phyloP scores from a whole-genome alignment of 2,888 invertebrate species.

The Brenthis ino region DNA sequence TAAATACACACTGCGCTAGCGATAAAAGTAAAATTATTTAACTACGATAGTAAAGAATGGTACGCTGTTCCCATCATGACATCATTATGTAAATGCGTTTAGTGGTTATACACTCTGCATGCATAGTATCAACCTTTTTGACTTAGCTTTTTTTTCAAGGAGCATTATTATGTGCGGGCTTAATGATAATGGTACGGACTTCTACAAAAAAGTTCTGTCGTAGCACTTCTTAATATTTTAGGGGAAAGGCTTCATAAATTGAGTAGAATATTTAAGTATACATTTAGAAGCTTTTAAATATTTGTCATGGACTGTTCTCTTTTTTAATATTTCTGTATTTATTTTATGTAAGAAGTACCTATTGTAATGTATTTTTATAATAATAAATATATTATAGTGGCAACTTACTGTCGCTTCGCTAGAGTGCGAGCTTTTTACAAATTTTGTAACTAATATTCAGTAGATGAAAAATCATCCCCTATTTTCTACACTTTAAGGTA shows the following conservation, averaged over 20 bases:
- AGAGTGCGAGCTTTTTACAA: no score
- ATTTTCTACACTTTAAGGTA: no score
- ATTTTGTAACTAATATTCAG: no score
- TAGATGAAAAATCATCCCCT: no score
- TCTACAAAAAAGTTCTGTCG: constrained; percentile 5
- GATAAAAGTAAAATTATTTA: constrained; percentile 13
- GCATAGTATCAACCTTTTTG: constrained; percentile 36
- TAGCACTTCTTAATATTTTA: neutral
- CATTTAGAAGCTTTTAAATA: no score
- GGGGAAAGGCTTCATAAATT: constrained; percentile 3
- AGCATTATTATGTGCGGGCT: constrained; percentile 35
- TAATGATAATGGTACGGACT: constrained; percentile 29
- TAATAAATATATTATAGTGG: no score
- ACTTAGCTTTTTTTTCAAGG: constrained; percentile 35
- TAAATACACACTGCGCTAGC: neutral
- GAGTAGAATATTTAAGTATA: constrained; percentile 6
- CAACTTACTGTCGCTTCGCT: no score
- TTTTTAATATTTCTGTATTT: no score
- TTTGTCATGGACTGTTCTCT: neutral
- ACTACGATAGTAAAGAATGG: constrained; percentile 4
- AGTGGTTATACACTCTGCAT: constrained; percentile 41
- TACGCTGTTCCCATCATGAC: constrained; percentile 52
- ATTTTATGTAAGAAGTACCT: no score
- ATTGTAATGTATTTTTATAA: no score
- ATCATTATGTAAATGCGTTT: constrained; percentile 65